Conservation (phyloP, 2,113 vertebrate genomes). For the Indicator maculatus region DNA sequence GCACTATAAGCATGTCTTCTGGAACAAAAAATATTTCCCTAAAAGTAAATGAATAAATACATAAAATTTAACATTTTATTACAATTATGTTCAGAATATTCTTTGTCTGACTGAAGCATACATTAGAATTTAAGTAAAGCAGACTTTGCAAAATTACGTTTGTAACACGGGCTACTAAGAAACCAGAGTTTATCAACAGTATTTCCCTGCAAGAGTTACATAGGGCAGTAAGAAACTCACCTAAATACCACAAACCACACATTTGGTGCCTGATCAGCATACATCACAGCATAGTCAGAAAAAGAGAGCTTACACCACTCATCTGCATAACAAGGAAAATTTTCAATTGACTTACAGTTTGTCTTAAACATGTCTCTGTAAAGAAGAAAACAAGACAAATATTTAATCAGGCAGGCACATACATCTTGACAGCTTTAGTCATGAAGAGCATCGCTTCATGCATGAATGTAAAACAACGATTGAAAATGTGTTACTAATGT, state of each 20-base stretch:
- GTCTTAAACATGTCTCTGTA: slow-evolving; percentile 85
- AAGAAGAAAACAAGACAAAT: slow-evolving; percentile 16
- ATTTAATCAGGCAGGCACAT: background rate
- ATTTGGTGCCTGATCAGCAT: slow-evolving; percentile 76
- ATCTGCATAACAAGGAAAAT: slow-evolving; percentile 85
- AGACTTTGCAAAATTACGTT: background rate
- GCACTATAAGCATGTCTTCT: slow-evolving; percentile 83
- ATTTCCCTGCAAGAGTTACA: background rate
- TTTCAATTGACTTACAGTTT: slow-evolving; percentile 68
- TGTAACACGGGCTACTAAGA: background rate
- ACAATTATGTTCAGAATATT: background rate
- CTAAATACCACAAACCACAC: slow-evolving; percentile 90
- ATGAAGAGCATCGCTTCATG: background rate
- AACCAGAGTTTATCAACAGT: background rate
- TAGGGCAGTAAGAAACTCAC: slow-evolving; percentile 63
- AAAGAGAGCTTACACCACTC: slow-evolving; percentile 83
- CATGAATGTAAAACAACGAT: background rate
- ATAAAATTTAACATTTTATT: background rate
- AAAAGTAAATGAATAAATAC: background rate
- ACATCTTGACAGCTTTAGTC: background rate
- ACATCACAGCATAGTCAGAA: slow-evolving; percentile 80
- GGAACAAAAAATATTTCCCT: slow-evolving; percentile 88
- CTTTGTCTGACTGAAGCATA: background rate
- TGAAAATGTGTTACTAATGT: background rate
- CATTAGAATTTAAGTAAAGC: background rate